Conservation (phyloP, 2,888 invertebrate species). For the Dicranocentrus wangi region DNA sequence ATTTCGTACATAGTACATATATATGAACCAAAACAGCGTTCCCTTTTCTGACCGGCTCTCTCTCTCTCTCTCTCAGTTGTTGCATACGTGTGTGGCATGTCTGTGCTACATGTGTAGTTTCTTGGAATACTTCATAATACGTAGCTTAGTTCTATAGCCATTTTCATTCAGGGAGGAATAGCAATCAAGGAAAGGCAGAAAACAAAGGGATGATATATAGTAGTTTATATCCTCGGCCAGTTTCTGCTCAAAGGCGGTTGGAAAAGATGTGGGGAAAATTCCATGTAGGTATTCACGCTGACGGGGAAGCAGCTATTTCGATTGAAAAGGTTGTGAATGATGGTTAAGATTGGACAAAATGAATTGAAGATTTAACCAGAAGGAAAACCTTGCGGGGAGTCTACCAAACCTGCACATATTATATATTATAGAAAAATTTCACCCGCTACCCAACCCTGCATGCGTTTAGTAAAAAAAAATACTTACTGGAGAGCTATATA, state of each 20-base stretch:
- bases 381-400: slow-evolving; percentile 44
- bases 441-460: too few species aligned
- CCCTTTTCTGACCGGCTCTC: slow-evolving; percentile 39
- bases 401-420: slow-evolving; percentile 12
- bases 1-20: too few species aligned
- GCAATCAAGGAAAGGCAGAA: slow-evolving; percentile 27
- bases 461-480: too few species aligned
- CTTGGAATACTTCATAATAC: too few species aligned
- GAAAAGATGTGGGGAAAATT: too few species aligned
- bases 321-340: slow-evolving; percentile 45
- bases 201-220: neutral
- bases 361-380: slow-evolving; percentile 54
- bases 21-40: too few species aligned
- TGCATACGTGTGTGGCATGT: slow-evolving; percentile 9
- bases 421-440: slow-evolving; percentile 1
- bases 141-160: neutral
- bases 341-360: slow-evolving; percentile 45
- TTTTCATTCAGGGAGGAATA: neutral
- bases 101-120: slow-evolving; percentile 15
- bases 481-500: too few species aligned
- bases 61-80: slow-evolving; percentile 43
- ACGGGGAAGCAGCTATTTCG: slow-evolving; percentile 21
- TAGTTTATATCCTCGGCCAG: neutral
- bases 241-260: too few species aligned
- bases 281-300: neutral